Conservation (phyloP, 1,140 invertebrate species). For the Drosophila rhopaloa region DNA sequence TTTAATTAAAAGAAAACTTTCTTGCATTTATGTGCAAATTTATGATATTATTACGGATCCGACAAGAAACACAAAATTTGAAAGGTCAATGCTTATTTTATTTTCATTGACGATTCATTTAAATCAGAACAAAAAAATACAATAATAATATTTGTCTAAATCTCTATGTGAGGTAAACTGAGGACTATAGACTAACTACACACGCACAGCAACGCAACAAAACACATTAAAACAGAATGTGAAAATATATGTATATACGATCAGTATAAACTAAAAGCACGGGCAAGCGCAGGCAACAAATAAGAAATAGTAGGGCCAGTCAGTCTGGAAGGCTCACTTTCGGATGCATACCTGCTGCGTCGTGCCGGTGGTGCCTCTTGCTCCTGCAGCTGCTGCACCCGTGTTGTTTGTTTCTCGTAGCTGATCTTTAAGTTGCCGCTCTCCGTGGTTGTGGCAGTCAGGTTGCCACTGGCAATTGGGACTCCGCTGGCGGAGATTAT, state of each 20-base stretch:
- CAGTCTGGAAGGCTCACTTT: background rate
- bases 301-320: background rate
- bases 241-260: constrained; percentile 7
- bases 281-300: constrained; percentile 21
- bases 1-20: no score
- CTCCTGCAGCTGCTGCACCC: constrained; percentile 78
- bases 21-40: no score
- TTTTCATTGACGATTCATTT: no score
- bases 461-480: constrained; percentile 29
- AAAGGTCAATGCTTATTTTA: no score
- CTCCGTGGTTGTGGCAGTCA: constrained; percentile 81
- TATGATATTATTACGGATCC: no score
- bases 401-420: constrained; percentile 85
- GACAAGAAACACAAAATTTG: no score
- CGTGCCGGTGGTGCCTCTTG: constrained; percentile 84
- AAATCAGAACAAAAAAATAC: no score
- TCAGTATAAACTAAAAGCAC: constrained; percentile 23
- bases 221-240: background rate
- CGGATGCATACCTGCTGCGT: constrained; percentile 78
- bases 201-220: constrained; percentile 29
- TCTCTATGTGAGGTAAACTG: background rate
- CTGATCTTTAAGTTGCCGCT: constrained; percentile 85
- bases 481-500: constrained; percentile 37
- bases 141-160: background rate
- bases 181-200: constrained; percentile 1